Base-by-base conservation (phyloP, 2,888 invertebrate species). In the Gortyna flavago region DNA sequence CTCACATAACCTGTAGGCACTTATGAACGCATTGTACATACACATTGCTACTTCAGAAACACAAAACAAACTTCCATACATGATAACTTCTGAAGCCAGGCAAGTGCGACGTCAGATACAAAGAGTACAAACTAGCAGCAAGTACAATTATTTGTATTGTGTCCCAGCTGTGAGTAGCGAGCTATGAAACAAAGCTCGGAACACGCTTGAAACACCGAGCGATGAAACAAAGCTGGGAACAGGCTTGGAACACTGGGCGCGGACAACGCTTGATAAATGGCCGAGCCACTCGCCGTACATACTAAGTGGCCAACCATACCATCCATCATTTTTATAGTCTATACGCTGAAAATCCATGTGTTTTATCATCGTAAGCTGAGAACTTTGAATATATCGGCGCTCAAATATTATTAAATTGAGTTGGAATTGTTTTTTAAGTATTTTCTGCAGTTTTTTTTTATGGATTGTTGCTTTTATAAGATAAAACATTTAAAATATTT, bases 241-340 rank as follows among this genome's bases (percentile, higher is more conserved):
- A 35, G 38, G 64, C 79, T 80, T 41, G 74, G 57, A 51, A 73
- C 69, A 74, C 59, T 72, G 62, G 59, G 70, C 79, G 80, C 73
- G 80, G 82, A 85, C 86, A 84, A 78, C 85, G 65, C 29, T 80
- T 88, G 88, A 88, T 88, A 86, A 88, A 88, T 88, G 85, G 83
- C 86, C 76, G 61, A 70, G 44, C 78, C 44, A 77, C 72, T 59
- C 77, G 76, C 77, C 71, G 85, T 82, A 87, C 87, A 86, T 88
- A 85, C 84, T 75, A 84, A 88, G 87, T 84, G 79, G 79, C 69
- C 51, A 66, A 71, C 79, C 80, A 86, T 87, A 71, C 79, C 80
- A 86, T 87, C 25, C 74, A 71, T 86, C 84, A 86, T 87, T 87
- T 87, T 87, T 86, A 88, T 85, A 81, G 85, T 81, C 85, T 69